Conservation (phyloP, 2,113 vertebrate genomes). For the Rynchops niger region DNA sequence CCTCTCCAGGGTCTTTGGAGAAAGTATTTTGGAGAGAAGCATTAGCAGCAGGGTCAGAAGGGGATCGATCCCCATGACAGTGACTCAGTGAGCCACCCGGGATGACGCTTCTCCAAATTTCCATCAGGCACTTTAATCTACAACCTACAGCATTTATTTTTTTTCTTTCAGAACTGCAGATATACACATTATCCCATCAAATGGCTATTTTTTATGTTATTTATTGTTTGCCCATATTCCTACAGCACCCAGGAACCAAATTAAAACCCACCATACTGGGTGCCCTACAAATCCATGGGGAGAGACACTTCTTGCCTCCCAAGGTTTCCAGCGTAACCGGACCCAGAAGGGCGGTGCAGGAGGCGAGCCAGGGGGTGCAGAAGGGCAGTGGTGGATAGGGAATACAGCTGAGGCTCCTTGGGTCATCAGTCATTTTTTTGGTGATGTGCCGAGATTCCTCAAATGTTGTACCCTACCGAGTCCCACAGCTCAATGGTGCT, state of each 20-base stretch:
- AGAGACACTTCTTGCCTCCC: not conserved
- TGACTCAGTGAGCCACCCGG: not conserved
- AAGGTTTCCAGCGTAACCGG: not conserved
- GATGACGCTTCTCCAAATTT: not conserved
- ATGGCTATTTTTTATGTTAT: no score
- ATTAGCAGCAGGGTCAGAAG: not conserved
- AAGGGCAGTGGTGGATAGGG: not conserved
- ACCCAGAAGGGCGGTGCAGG: not conserved
- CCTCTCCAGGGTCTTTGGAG: no score
- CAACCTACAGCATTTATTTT: not conserved
- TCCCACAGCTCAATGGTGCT: not conserved
- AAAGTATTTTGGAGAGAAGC: not conserved
- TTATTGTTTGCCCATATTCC: not conserved
- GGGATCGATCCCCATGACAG: not conserved
- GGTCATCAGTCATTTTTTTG: not conserved
- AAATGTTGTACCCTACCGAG: not conserved
- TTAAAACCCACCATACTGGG: not conserved
- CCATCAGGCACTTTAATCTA: not conserved
- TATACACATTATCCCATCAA: not conserved
- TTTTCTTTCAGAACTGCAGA: not conserved
- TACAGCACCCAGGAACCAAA: not conserved
- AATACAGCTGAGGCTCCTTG: not conserved
- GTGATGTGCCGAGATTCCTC: not conserved
- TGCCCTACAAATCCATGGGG: not conserved
- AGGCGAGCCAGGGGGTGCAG: accelerated